Conservation (phyloP, 2,797 vertebrate species). For the Phalanger gymnotis region DNA sequence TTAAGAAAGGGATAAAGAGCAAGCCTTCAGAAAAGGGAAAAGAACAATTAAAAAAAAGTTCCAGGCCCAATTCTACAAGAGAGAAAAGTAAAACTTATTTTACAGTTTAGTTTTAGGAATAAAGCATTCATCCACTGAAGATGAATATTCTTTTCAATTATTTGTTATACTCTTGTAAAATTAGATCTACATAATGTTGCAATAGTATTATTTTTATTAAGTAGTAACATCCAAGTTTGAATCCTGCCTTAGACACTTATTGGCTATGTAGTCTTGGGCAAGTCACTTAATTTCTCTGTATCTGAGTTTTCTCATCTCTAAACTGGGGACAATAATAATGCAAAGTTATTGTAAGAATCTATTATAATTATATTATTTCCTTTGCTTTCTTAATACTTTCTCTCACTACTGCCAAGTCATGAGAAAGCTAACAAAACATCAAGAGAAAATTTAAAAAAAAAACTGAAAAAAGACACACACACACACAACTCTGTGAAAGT, state of each 20-base stretch:
- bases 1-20: not conserved
- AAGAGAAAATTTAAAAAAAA: constrained; percentile 59
- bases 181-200: not conserved
- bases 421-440: constrained; percentile 63
- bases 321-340: constrained; percentile 43
- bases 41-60: not conserved
- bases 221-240: not conserved
- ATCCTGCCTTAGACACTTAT: not conserved
- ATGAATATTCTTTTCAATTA: constrained; percentile 58
- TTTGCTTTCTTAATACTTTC: constrained; percentile 4
- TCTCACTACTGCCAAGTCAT: constrained; percentile 62
- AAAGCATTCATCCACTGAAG: constrained; percentile 35
- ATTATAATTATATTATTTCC: constrained; percentile 31
- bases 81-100: not conserved
- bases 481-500: constrained; percentile 39
- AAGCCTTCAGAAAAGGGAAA: not conserved
- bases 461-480: not conserved
- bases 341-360: not conserved
- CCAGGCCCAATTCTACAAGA: not conserved
- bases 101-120: not conserved
- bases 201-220: not conserved
- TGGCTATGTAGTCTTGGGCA: not conserved
- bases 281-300: not conserved
- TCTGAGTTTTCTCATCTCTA: constrained; percentile 53
- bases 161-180: constrained; percentile 19